phyloP scores from a whole-genome alignment of 2,113 vertebrate species.

The Setophaga kirtlandii region DNA sequence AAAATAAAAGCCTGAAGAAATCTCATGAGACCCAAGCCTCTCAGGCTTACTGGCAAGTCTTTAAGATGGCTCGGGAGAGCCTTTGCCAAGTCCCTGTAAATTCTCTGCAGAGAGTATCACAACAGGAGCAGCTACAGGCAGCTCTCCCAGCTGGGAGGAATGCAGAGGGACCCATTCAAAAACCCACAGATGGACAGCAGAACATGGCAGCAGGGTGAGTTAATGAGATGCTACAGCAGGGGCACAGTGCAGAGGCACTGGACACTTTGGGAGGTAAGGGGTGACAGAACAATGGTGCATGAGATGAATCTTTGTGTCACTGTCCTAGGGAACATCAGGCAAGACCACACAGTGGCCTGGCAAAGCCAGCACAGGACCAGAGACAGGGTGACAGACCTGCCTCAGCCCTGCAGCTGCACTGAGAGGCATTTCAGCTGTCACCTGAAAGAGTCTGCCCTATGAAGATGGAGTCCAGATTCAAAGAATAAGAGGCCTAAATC shows the following conservation, averaged over 20 bases:
- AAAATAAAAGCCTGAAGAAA: not conserved
- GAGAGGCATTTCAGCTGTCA: not conserved
- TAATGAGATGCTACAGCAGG: not conserved
- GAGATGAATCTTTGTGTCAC: not conserved
- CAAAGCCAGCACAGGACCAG: not conserved
- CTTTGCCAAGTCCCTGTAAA: not conserved
- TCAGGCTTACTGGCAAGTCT: not conserved
- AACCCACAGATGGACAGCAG: not conserved
- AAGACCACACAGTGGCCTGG: not conserved
- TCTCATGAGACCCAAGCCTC: not conserved
- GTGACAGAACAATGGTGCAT: not conserved
- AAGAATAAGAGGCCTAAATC: not conserved
- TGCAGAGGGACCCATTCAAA: not conserved
- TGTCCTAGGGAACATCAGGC: not conserved
- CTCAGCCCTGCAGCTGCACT: not conserved
- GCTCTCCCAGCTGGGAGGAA: not conserved
- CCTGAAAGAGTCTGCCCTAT: fast-evolving
- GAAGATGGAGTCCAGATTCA: not conserved
- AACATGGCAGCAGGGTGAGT: not conserved
- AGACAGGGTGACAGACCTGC: fast-evolving
- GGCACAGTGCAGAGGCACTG: not conserved
- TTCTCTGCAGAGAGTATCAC: not conserved
- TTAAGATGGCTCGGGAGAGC: not conserved
- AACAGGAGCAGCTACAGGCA: not conserved
- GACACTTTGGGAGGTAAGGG: fast-evolving